Evolutionary conservation across 2,888 invertebrate species (phyloP).

Genomic region (Caenorhabditis sp.): DNA sequence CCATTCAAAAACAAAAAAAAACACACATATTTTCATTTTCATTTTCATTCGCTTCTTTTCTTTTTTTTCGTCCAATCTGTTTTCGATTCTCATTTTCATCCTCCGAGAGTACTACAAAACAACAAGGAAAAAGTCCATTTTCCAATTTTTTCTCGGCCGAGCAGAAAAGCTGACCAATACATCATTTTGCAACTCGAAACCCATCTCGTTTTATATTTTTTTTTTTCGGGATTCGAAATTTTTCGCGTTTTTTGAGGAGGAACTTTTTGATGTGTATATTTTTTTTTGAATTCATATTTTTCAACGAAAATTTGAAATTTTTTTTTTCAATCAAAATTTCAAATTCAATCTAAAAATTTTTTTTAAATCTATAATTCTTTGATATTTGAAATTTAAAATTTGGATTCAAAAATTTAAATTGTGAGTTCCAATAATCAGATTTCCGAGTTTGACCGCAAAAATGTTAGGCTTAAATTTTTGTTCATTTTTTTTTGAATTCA

Average conservation of each 20-base stretch:
- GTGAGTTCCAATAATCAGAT: too few species aligned
- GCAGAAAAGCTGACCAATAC: conserved; percentile 6
- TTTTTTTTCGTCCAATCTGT: neutral
- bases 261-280: too few species aligned
- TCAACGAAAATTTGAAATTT: too few species aligned
- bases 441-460: too few species aligned
- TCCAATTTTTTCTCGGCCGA: neutral
- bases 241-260: neutral
- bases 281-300: too few species aligned
- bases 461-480: too few species aligned
- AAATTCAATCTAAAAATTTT: too few species aligned
- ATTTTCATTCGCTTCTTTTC: neutral
- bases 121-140: conserved; percentile 2
- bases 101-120: neutral
- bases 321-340: too few species aligned
- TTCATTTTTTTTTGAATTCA: too few species aligned
- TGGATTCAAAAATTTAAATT: too few species aligned
- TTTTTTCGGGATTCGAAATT: neutral
- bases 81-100: neutral
- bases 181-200: conserved; percentile 2
- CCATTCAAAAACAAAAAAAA: neutral
- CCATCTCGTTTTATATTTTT: neutral
- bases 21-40: neutral
- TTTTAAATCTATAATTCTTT: too few species aligned
- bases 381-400: too few species aligned